phyloP scores from a whole-genome alignment of 1,140 invertebrate genomes.

The Drosophila leontia region DNA sequence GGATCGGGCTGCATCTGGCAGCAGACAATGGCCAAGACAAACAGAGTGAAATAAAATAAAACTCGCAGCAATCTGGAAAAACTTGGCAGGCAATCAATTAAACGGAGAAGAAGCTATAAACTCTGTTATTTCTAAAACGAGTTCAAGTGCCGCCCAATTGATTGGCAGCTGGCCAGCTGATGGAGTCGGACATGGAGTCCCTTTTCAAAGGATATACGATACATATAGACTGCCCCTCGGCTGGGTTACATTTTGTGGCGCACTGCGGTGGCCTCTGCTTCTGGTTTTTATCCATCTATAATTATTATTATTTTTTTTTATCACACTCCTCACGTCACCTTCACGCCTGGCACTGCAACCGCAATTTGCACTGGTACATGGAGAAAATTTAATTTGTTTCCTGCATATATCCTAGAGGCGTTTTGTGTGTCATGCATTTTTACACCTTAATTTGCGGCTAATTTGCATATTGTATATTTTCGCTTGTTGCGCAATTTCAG shows the following conservation, averaged over 20 bases:
- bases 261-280: slow-evolving; percentile 30
- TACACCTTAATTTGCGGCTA: slow-evolving; percentile 81
- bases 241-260: slow-evolving; percentile 39
- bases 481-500: slow-evolving; percentile 73
- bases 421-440: slow-evolving; percentile 82
- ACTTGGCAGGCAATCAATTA: slow-evolving; percentile 64
- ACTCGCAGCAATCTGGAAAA: slow-evolving; percentile 68
- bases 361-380: slow-evolving; percentile 61
- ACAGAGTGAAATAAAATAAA: slow-evolving; percentile 66
- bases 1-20: slow-evolving; percentile 48
- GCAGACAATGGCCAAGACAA: slow-evolving; percentile 39
- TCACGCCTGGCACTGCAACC: slow-evolving; percentile 27
- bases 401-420: slow-evolving; percentile 71
- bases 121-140: slow-evolving; percentile 53
- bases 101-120: slow-evolving; percentile 68
- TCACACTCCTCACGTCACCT: slow-evolving; percentile 10
- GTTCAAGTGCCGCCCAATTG: slow-evolving; percentile 44
- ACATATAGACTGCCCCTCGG: slow-evolving; percentile 29
- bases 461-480: slow-evolving; percentile 79
- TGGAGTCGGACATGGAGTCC: slow-evolving; percentile 15
- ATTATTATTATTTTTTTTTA: slow-evolving; percentile 30
- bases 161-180: slow-evolving; percentile 63
- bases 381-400: slow-evolving; percentile 75
- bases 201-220: background rate
- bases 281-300: slow-evolving; percentile 9